A percentile compares a stretch with the other conserved stretches of the same genome.
phyloP scores from a whole-genome alignment of 2,797 vertebrate species.

The Balearica regulorum region DNA sequence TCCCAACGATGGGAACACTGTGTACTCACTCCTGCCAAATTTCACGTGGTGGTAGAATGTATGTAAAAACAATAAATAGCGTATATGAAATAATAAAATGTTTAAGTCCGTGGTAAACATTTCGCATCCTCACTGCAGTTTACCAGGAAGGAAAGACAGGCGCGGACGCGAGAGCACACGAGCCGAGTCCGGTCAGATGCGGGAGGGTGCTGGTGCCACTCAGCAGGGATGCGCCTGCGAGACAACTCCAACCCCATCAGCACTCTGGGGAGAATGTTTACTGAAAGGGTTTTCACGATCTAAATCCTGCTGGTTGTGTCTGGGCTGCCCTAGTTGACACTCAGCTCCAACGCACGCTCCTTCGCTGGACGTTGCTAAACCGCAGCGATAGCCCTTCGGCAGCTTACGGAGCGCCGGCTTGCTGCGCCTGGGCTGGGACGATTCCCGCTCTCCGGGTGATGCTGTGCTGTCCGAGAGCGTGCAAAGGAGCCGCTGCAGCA shows the following conservation, averaged over 20 bases:
- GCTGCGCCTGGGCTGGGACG: background rate
- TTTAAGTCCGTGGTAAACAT: fast-evolving
- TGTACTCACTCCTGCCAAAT: background rate
- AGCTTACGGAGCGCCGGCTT: fast-evolving
- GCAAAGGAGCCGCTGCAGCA: background rate
- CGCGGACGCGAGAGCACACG: fast-evolving
- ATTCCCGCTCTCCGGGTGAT: fast-evolving
- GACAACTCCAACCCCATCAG: background rate
- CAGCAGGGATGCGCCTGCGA: background rate
- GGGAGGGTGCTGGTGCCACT: background rate
- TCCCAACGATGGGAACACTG: background rate
- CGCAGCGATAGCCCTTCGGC: fast-evolving
- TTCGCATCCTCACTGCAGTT: background rate
- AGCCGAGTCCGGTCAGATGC: background rate
- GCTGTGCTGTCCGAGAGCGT: fast-evolving
- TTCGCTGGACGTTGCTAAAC: fast-evolving
- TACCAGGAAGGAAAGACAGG: background rate
- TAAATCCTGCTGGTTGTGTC: background rate
- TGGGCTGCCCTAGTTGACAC: background rate
- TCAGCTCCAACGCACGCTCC: background rate
- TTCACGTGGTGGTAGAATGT: fast-evolving
- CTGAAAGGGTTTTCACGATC: no score
- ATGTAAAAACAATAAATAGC: background rate
- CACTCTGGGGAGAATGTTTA: background rate
- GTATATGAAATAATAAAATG: background rate